Evolutionary conservation across 2,113 vertebrate genomes (phyloP), one percentile per base, ranked within the genome.

Genomic region (Oncorhynchus nerka): DNA sequence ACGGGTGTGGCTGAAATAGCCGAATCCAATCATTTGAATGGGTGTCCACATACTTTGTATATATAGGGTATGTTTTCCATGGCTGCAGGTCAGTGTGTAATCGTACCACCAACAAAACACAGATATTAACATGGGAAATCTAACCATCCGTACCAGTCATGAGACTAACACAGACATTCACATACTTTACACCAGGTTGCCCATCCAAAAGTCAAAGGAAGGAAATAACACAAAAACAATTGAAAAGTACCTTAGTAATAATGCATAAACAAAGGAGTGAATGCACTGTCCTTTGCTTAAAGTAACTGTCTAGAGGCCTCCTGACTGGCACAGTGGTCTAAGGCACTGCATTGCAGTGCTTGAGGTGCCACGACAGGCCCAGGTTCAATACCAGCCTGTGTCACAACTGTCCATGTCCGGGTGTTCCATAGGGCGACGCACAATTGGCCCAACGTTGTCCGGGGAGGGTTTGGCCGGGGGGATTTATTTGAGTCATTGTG

Each of bases 141-240:
- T 19, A 71, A 77, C 76, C 51, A 48, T 78, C 45, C 78, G 74
- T 59, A 78, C 75, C 45, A 77, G 61, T 73, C 34, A 20, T n/a
- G 22, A 11, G 22, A 11, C 26, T 26, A 28, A 67, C 24, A 65
- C 62, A 65, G 5, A 68, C 4, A 7, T 68, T 32, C 66, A 79
- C 20, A 7, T 22, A 9, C 61, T 64, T 64, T 49, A 49, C 68
- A n/a, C 24, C 68, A 49, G 22, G 16, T n/a, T 71, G 75, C 51
- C 5, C 66, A 68, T 7, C 39, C 2, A 70, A 71, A 72, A 70
- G 45, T 61, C 51, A 79, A 83, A 62, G 68, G 74, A 19, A 22
- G 2, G 51, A 69, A 64, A 64, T 48, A 73, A 64, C 32, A 79
- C 6, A 70, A 70, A 75, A 19, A 24, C 2, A 73, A 45, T 11